These are phyloP conservation scores for Phataginus tetradactyla DNA, from an alignment of 2,797 vertebrate species.

Conservation along the genomic window DNA sequence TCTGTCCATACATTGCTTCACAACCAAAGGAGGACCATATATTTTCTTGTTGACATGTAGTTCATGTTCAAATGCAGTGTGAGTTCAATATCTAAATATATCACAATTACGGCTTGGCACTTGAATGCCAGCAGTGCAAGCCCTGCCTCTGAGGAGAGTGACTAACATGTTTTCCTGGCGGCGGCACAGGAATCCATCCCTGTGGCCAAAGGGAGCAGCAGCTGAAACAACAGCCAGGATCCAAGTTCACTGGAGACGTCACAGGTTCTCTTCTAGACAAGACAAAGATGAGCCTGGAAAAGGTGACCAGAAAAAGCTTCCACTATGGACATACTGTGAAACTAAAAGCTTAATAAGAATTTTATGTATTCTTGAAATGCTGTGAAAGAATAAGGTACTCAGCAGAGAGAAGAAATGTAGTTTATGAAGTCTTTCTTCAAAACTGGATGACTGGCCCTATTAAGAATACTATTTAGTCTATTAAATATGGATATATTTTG, in stretches of 20 bases:
- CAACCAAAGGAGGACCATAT: neutral
- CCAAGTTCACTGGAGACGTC: neutral
- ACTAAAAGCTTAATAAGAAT: neutral
- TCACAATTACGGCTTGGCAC: constrained; percentile 70
- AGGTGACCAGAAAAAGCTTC: neutral
- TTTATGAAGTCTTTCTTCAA: constrained; percentile 10
- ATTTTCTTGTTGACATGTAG: constrained; percentile 77
- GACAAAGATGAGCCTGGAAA: neutral
- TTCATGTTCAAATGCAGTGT: constrained; percentile 67
- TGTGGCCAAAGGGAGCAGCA: neutral
- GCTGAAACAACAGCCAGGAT: neutral
- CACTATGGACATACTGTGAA: neutral
- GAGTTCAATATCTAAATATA: constrained; percentile 86
- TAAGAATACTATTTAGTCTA: neutral
- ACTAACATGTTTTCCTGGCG: constrained; percentile 75
- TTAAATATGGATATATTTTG: neutral
- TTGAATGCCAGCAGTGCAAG: constrained; percentile 54
- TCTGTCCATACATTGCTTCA: constrained; percentile 46
- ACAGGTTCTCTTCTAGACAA: neutral
- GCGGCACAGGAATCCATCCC: neutral
- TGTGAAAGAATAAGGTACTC: neutral
- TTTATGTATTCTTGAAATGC: neutral
- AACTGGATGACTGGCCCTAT: neutral
- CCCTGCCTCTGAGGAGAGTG: constrained; percentile 44
- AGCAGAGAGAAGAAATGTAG: neutral